phyloP scores from a whole-genome alignment of 2,888 invertebrate species.

The Lathronympha strigana region DNA sequence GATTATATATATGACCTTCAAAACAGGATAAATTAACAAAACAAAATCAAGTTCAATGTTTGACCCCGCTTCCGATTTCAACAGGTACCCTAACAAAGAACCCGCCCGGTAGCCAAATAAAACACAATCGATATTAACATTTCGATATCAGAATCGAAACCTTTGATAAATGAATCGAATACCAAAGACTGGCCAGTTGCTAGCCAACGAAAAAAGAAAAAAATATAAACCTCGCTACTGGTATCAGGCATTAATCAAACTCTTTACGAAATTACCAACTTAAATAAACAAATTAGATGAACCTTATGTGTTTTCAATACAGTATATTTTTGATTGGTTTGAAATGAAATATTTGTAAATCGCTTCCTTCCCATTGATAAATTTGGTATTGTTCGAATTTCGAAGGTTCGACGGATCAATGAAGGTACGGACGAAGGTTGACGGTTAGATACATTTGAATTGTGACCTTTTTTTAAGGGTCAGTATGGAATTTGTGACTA shows the following conservation, averaged over 20 bases:
- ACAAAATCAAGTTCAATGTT: conserved; percentile 4
- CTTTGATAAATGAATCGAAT: conserved; percentile 70
- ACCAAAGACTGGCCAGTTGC: conserved; percentile 57
- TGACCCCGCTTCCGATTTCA: conserved; percentile 42
- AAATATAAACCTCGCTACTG: conserved; percentile 67
- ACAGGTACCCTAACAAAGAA: conserved; percentile 53
- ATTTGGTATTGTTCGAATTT: conserved; percentile 43
- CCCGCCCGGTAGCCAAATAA: conserved; percentile 43
- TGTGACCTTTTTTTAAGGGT: conserved; percentile 36
- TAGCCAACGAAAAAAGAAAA: conserved; percentile 62
- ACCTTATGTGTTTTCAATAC: not conserved
- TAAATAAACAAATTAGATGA: not conserved
- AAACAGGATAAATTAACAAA: conserved; percentile 2
- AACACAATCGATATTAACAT: conserved; percentile 64
- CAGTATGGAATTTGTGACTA: conserved; percentile 33
- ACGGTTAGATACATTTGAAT: conserved; percentile 26
- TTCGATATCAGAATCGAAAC: conserved; percentile 41
- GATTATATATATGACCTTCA: not conserved
- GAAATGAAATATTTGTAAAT: conserved; percentile 22
- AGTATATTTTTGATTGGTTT: not conserved
- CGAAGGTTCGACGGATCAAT: conserved; percentile 42
- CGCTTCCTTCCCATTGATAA: conserved; percentile 45
- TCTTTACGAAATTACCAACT: conserved; percentile 56
- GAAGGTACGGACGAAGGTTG: conserved; percentile 32
- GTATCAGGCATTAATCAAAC: conserved; percentile 75